phyloP scores from a whole-genome alignment of 2,888 invertebrate species.

The Crocallis elinguaria region DNA sequence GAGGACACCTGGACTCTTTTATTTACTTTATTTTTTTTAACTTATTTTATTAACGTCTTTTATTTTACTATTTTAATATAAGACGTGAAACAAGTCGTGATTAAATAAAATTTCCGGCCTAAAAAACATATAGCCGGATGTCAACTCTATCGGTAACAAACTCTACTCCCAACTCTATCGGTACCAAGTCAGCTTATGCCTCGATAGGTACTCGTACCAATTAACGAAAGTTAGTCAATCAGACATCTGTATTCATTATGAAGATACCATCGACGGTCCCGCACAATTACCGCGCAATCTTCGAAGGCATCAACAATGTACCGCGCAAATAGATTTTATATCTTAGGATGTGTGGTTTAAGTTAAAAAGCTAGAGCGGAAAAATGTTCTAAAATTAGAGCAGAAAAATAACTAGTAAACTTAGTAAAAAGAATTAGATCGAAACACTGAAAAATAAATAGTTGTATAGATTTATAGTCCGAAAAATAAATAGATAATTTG shows the following conservation, averaged over 20 bases:
- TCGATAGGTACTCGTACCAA: constrained; percentile 31
- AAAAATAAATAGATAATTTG: no score
- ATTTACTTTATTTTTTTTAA: no score
- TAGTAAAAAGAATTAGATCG: no score
- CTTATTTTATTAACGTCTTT: no score
- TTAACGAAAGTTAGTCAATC: constrained; percentile 60
- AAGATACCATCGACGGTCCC: constrained; percentile 58
- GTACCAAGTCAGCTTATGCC: neutral
- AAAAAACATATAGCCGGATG: no score
- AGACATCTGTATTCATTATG: constrained; percentile 57
- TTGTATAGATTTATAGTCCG: no score
- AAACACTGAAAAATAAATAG: no score
- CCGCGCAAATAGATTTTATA: constrained; percentile 73
- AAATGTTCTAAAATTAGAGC: neutral
- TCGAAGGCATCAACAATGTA: constrained; percentile 66
- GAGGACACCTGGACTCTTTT: no score
- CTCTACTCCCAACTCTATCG: neutral
- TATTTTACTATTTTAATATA: no score
- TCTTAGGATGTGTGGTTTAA: constrained; percentile 51
- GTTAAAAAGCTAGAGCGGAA: constrained; percentile 7
- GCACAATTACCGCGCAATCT: constrained; percentile 63
- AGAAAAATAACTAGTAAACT: neutral
- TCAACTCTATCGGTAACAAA: no score
- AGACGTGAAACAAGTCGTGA: no score
- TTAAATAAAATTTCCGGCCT: no score